Percentiles rank a stretch among this genome's conserved stretches.
Evolutionary conservation across 2,888 invertebrate genomes (phyloP).

Genomic region (Danaus chrysippus): DNA sequence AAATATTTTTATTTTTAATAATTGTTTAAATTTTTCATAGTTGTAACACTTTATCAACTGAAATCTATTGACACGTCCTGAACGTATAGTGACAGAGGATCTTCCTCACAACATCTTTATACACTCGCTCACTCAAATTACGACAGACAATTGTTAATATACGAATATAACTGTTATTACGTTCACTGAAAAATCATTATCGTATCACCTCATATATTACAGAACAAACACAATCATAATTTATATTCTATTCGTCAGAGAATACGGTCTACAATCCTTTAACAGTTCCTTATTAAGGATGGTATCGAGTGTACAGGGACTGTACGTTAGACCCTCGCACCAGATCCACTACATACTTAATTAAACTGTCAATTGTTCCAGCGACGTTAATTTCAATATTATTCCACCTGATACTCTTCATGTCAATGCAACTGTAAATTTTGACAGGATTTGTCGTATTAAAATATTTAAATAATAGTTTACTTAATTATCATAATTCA

Average conservation of each 20-base stretch:
- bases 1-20: neutral
- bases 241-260: no score
- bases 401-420: constrained; percentile 32
- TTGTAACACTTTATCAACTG: constrained; percentile 42
- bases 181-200: no score
- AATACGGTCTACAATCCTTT: constrained; percentile 4
- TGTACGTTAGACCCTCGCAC: constrained; percentile 46
- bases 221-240: no score
- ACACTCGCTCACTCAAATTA: constrained; percentile 1
- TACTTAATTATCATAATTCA: no score
- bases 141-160: no score
- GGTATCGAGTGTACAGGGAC: constrained; percentile 46
- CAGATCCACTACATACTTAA: constrained; percentile 49
- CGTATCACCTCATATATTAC: no score
- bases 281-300: constrained; percentile 28
- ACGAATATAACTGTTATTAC: no score
- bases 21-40: constrained; percentile 5
- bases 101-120: constrained; percentile 38
- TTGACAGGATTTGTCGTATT: no score
- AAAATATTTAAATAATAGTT: no score
- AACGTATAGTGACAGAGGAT: constrained; percentile 43
- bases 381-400: constrained; percentile 36
- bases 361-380: constrained; percentile 51
- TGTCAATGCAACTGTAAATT: no score
- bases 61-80: constrained; percentile 43